Evolutionary conservation across 2,113 vertebrate species (phyloP).

Genomic region (Hippocampus zosterae): DNA sequence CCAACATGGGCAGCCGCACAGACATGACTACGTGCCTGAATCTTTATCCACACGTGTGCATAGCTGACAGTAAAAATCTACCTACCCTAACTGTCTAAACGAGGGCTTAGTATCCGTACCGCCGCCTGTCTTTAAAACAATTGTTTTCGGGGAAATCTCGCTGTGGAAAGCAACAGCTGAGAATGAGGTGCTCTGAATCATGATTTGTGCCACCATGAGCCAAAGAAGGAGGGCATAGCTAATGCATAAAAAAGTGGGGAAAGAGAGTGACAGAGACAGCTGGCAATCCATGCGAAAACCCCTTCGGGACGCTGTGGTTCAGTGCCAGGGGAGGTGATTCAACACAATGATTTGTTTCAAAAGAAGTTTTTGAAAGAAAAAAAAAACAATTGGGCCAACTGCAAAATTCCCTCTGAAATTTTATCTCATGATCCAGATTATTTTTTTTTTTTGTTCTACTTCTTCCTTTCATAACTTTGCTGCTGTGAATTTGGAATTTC

Average conservation of each 20-base stretch:
- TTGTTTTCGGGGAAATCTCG: not conserved
- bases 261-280: conserved; percentile 57
- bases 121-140: conserved; percentile 1
- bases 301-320: conserved; percentile 40
- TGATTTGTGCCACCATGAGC: conserved; percentile 6
- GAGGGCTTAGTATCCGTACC: conserved; percentile 2
- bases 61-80: conserved; percentile 12
- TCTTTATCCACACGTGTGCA: conserved; percentile 17
- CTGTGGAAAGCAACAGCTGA: conserved; percentile 59
- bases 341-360: conserved; percentile 17
- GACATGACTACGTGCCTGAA: conserved; percentile 6
- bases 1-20: conserved; percentile 29
- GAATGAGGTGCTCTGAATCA: conserved; percentile 59
- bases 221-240: conserved; percentile 5
- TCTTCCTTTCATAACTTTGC: too few relatives aligned
- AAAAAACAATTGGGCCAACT: not conserved
- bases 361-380: not conserved
- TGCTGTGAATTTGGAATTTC: too few relatives aligned
- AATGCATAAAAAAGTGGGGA: conserved; percentile 19
- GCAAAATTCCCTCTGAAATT: not conserved
- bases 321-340: conserved; percentile 38
- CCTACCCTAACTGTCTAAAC: conserved; percentile 46
- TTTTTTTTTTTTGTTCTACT: too few relatives aligned
- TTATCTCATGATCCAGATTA: not conserved
- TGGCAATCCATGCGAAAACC: conserved; percentile 32